Evolutionary conservation across 2,888 invertebrate genomes (phyloP).

Genomic region (Leucozona laternaria): DNA sequence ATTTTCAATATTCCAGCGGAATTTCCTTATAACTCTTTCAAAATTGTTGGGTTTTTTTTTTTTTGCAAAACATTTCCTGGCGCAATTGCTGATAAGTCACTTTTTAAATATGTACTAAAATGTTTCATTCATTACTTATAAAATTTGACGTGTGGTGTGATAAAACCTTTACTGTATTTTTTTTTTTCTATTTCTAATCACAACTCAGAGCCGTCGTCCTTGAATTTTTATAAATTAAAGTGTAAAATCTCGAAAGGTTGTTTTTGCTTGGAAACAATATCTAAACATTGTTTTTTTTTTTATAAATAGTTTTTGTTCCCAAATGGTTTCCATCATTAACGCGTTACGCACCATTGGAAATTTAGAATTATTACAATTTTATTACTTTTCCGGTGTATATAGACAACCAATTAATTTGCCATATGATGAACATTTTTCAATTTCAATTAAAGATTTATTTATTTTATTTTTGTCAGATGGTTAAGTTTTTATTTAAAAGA

Average conservation of each 20-base stretch:
- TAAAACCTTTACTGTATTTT: too few species aligned
- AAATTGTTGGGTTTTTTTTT: too few species aligned
- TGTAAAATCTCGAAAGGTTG: not conserved
- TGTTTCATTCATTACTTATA: too few species aligned
- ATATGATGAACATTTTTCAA: slow-evolving; percentile 22
- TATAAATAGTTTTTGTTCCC: not conserved
- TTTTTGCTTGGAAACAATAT: not conserved
- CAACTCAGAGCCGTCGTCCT: too few species aligned
- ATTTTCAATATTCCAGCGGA: too few species aligned
- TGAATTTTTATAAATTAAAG: too few species aligned
- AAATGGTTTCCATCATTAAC: not conserved
- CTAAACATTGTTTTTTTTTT: not conserved
- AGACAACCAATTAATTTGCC: slow-evolving; percentile 6
- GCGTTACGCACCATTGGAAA: not conserved
- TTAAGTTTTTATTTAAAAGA: not conserved
- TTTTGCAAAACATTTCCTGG: too few species aligned
- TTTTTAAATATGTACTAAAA: too few species aligned
- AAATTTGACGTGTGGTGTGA: too few species aligned
- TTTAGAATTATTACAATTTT: slow-evolving; percentile 11
- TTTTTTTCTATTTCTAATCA: too few species aligned
- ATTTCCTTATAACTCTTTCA: too few species aligned
- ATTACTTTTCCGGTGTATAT: not conserved
- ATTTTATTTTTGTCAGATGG: slow-evolving; percentile 3
- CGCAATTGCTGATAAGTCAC: too few species aligned
- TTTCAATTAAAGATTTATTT: slow-evolving; percentile 14